Evolutionary conservation across 2,888 invertebrate genomes (phyloP).

Genomic region (Amphimallon solstitiale): DNA sequence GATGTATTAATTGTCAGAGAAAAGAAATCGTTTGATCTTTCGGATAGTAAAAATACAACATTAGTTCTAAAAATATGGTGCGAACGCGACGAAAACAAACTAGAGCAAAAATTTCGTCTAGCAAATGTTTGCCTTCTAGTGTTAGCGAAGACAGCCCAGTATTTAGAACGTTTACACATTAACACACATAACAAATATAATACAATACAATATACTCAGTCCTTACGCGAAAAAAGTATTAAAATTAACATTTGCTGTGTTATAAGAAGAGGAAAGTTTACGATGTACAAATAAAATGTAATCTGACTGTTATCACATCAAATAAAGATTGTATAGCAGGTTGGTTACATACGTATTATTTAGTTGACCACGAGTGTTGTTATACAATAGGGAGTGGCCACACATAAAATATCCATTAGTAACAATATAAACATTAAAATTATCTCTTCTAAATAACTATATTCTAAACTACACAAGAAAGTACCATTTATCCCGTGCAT

Average conservation of each 20-base stretch:
- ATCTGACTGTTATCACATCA: slow-evolving; percentile 39
- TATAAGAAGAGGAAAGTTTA: slow-evolving; percentile 27
- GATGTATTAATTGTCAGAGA: neutral
- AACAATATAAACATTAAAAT: slow-evolving; percentile 24
- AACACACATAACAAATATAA: too few species aligned
- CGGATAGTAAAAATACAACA: slow-evolving; percentile 2
- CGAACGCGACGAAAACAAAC: neutral
- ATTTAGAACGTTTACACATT: neutral
- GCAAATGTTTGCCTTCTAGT: neutral
- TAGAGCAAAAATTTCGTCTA: neutral
- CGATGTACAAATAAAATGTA: slow-evolving; percentile 39
- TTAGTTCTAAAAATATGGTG: slow-evolving; percentile 14
- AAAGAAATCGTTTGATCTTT: slow-evolving; percentile 3
- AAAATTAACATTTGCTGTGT: too few species aligned
- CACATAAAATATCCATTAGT: slow-evolving; percentile 43
- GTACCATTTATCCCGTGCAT: too few species aligned
- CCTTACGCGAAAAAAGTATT: too few species aligned
- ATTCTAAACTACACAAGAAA: neutral
- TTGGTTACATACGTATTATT: slow-evolving; percentile 22
- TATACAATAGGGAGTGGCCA: slow-evolving; percentile 36
- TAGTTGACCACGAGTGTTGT: slow-evolving; percentile 14
- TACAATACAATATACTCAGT: too few species aligned
- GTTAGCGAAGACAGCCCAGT: neutral
- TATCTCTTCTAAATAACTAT: slow-evolving; percentile 15
- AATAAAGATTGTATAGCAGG: slow-evolving; percentile 36